Evolutionary conservation across 2,888 invertebrate genomes (phyloP).

Genomic region (Troides aeacus): DNA sequence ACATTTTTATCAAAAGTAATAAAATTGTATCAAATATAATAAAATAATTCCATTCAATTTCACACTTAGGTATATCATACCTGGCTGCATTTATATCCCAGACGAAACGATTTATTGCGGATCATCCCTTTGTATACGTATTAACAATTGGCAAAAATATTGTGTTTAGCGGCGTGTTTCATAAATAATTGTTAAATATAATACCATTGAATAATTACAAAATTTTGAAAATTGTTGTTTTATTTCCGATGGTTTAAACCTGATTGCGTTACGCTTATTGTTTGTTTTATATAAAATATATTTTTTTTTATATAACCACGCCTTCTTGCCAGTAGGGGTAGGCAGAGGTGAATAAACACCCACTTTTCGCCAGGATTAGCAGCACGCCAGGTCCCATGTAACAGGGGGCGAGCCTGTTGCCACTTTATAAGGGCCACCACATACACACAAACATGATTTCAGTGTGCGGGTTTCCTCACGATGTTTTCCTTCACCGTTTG

Average conservation of each 20-base stretch:
- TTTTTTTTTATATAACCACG: no score
- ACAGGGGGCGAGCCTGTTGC: no score
- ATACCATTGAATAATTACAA: background rate
- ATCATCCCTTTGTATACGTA: constrained; percentile 53
- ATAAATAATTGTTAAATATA: constrained; percentile 38
- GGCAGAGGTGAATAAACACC: no score
- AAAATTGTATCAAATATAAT: background rate
- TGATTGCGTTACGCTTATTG: background rate
- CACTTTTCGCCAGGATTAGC: no score
- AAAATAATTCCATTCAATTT: constrained; percentile 24
- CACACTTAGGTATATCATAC: constrained; percentile 36
- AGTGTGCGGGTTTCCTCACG: no score
- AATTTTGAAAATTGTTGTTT: background rate
- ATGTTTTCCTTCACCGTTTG: no score
- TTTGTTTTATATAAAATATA: background rate
- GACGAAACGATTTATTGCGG: constrained; percentile 39
- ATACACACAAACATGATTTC: no score
- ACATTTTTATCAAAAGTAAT: no score
- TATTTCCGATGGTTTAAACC: background rate
- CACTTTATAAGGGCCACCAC: no score
- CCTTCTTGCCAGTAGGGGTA: no score
- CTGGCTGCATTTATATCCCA: constrained; percentile 34
- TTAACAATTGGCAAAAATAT: constrained; percentile 38
- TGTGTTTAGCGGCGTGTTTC: constrained; percentile 47
- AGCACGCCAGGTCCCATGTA: no score